Base-by-base conservation (phyloP, 2,797 vertebrate species). In the Taeniopygia guttata region DNA sequence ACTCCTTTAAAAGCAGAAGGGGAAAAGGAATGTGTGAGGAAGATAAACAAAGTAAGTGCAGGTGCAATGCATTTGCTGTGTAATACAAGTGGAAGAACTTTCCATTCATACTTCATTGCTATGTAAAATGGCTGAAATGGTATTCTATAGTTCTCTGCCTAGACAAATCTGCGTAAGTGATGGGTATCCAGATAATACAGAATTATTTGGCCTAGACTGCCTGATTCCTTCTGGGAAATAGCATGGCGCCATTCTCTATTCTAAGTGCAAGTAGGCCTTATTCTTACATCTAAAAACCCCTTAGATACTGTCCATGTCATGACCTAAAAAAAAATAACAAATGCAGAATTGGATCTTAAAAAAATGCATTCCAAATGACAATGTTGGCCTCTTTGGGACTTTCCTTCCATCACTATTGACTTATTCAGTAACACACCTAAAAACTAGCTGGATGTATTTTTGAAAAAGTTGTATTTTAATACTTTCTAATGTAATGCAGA, bases 131-230 rank as follows among this genome's bases (percentile, higher is more conserved):
- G 70, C 5, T 59, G 55, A 87, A 93, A 84, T 19, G 7, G 8
- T 12, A 45, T 63, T 82, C 21, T 49, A 16, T 23, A 69, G 21
- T 42, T 75, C 40, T 75, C 30, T 55, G 4, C 8, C 76, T 62
- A 27, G 9, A 76, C 3, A 55, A 74, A 59, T 8, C 20, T 26
- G 1, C 23, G 43, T 16, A 17, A 58, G 7, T 29, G 26, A 52
- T 6, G 9, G 13, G 3, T 43, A 52, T 15, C 16, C 49, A 69
- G 0, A 4, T 1, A 2, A n/a, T 9, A 9, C 5, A 63, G 16
- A 19, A 19, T 43, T 55, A 43, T 40, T 81, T 88, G n/a, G 12
- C 25, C 17, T 36, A 56, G 20, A 25, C 21, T 62, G 46, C 23
- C 25, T 2, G 0, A 30, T 68, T 74, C 12, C 6, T 70, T 72